A percentile compares a stretch with the other conserved stretches of the same genome.
Evolutionary conservation across 2,113 vertebrate genomes (phyloP).

Genomic region (Entelurus aequoreus): DNA sequence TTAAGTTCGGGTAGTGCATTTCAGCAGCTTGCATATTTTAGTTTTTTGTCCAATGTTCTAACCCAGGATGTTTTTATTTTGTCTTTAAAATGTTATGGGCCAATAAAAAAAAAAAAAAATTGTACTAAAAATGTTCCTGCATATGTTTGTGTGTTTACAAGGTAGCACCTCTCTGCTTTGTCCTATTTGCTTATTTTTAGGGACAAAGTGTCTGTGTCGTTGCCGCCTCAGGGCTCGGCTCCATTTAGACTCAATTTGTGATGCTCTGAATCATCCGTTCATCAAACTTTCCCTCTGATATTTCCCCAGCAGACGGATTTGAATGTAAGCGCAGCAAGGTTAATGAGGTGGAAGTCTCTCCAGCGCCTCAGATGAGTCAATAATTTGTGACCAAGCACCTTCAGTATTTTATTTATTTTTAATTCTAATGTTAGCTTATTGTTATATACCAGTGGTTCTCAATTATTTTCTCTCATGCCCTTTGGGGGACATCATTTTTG

Average conservation of each 20-base stretch:
- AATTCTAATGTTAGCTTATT: background rate
- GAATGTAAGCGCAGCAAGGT: background rate
- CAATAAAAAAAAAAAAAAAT: too few relatives aligned
- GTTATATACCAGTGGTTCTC: too few relatives aligned
- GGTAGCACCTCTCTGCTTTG: background rate
- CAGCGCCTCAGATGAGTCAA: background rate
- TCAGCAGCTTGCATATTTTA: too few relatives aligned
- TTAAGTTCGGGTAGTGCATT: too few relatives aligned
- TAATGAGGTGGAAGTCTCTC: constrained; percentile 10
- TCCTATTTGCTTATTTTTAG: constrained; percentile 23
- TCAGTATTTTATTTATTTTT: background rate
- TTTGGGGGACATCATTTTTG: too few relatives aligned
- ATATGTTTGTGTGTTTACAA: background rate
- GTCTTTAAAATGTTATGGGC: too few relatives aligned
- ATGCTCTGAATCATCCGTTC: background rate
- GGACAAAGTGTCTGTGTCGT: background rate
- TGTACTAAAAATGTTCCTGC: too few relatives aligned
- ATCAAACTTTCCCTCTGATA: constrained; percentile 9
- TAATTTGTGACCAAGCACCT: constrained; percentile 9
- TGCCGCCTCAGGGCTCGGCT: background rate
- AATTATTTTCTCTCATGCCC: too few relatives aligned
- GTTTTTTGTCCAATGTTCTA: too few relatives aligned
- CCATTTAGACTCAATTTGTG: constrained; percentile 26
- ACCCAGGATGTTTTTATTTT: too few relatives aligned
- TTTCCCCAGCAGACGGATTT: constrained; percentile 1